Evolutionary conservation across 2,888 invertebrate species (phyloP).

Genomic region (Dioctria linearis): DNA sequence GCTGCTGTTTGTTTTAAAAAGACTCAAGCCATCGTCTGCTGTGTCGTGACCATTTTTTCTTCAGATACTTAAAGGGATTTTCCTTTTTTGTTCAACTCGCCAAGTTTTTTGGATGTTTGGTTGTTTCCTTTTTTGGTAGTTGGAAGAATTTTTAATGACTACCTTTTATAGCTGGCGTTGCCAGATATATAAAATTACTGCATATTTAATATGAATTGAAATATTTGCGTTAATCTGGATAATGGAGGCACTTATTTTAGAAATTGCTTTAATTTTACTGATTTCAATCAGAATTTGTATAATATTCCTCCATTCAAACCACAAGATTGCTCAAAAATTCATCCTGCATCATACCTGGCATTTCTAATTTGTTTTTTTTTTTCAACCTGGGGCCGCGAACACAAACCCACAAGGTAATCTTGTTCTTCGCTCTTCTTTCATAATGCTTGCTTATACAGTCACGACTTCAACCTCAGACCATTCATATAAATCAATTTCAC

Average conservation of each 20-base stretch:
- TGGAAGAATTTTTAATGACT: conserved; percentile 46
- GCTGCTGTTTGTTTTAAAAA: conserved; percentile 48
- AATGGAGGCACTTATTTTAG: not conserved
- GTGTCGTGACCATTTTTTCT: conserved; percentile 39
- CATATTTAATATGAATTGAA: not conserved
- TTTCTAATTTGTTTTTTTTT: conserved; percentile 31
- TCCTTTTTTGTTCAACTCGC: conserved; percentile 39
- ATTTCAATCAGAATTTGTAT: not conserved
- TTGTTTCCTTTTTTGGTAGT: conserved; percentile 29
- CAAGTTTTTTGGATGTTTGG: conserved; percentile 23
- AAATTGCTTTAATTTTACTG: conserved; percentile 13
- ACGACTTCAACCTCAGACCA: conserved; percentile 50
- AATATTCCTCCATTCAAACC: not conserved
- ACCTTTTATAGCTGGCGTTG: conserved; percentile 16
- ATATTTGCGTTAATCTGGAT: conserved; percentile 8
- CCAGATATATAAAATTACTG: not conserved
- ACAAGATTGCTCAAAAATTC: not conserved
- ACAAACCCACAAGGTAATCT: conserved; percentile 32
- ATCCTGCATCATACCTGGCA: not conserved
- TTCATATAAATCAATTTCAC: conserved; percentile 53
- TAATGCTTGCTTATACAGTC: conserved; percentile 38
- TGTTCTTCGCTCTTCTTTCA: conserved; percentile 22
- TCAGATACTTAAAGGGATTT: conserved; percentile 45
- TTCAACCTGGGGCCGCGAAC: conserved; percentile 14
- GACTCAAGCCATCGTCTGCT: conserved; percentile 39